Conservation (phyloP, 2,797 vertebrate genomes). For the Tenualosa ilisha region DNA sequence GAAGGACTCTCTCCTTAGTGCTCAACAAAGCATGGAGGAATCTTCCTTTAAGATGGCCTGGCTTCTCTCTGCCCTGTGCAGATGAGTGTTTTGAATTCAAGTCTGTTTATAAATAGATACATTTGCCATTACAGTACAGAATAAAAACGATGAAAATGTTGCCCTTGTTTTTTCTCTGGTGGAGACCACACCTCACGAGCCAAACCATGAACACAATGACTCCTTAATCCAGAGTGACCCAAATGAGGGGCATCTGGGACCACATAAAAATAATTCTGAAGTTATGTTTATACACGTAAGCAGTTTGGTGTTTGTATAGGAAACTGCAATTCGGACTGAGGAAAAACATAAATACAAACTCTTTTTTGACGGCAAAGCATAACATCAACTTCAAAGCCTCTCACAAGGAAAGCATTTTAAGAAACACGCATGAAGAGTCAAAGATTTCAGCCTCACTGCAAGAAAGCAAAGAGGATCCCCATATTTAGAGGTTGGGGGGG, state of each 20-base stretch:
- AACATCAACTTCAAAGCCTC: constrained; percentile 32
- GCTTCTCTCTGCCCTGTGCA: background rate
- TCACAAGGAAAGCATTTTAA: constrained; percentile 42
- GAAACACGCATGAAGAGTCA: constrained; percentile 41
- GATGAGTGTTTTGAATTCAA: background rate
- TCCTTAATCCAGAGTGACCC: constrained; percentile 17
- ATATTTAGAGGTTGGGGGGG: constrained; percentile 14
- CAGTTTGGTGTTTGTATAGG: constrained; percentile 32
- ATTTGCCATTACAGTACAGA: constrained; percentile 15
- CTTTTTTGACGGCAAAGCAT: constrained; percentile 38
- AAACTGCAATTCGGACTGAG: constrained; percentile 29
- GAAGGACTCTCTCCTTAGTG: background rate
- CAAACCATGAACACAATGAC: constrained; percentile 22
- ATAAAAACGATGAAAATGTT: constrained; percentile 12
- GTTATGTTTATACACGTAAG: constrained; percentile 25
- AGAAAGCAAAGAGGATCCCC: constrained; percentile 44
- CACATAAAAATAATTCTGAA: constrained; percentile 20
- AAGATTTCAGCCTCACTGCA: constrained; percentile 33
- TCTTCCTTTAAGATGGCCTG: background rate
- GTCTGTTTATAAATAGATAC: constrained; percentile 12
- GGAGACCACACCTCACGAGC: constrained; percentile 15
- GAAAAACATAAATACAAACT: constrained; percentile 23
- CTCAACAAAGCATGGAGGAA: background rate
- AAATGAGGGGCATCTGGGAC: constrained; percentile 23
- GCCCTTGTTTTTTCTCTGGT: background rate